A percentile compares a stretch with the other conserved stretches of the same genome.
These are phyloP conservation scores for Cladopsammia gracilis DNA, from an alignment of 64 coral and sea anemone genomes.

Conservation along the genomic window DNA sequence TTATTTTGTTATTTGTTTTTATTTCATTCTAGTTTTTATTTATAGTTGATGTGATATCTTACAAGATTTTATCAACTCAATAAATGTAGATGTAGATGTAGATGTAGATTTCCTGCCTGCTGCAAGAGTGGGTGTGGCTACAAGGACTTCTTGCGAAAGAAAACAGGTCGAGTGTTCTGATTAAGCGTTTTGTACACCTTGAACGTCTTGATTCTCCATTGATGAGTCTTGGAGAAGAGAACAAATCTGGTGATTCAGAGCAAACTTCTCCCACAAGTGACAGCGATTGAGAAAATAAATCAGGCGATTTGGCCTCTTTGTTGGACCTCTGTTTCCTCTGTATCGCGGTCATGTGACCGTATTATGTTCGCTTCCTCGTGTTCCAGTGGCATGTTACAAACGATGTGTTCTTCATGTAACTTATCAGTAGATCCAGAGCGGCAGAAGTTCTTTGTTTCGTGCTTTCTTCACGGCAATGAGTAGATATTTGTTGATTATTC, in stretches of 20 bases:
- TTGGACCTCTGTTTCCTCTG: not conserved
- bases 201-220: not conserved
- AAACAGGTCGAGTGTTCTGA: not conserved
- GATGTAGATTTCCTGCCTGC: not conserved
- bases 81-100: no score
- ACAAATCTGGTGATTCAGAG: not conserved
- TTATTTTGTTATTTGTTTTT: no score
- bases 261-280: not conserved
- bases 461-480: not conserved
- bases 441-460: not conserved
- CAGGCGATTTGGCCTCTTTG: not conserved
- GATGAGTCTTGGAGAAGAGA: not conserved
- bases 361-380: not conserved
- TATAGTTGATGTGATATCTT: no score
- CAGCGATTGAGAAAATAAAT: conserved; percentile 17
- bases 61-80: no score
- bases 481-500: not conserved
- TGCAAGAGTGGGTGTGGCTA: not conserved
- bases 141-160: not conserved
- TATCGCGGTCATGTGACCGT: not conserved
- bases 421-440: not conserved
- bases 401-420: not conserved
- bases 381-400: not conserved
- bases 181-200: not conserved
- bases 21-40: no score